phyloP scores from a whole-genome alignment of 2,113 vertebrate genomes.

The Pelusios castaneus region DNA sequence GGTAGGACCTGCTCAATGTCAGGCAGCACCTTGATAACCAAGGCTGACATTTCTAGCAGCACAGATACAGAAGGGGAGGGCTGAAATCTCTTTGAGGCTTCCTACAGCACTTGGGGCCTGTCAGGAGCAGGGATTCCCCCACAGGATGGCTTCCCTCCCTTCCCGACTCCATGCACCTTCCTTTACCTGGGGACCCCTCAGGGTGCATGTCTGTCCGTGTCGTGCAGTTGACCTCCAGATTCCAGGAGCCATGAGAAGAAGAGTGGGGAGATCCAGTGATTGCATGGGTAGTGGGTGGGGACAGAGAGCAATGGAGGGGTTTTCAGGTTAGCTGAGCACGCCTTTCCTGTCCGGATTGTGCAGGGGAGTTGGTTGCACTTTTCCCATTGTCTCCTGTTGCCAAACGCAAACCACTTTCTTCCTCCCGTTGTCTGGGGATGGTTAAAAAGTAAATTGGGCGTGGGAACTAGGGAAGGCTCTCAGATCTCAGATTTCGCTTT shows the following conservation, averaged over 20 bases:
- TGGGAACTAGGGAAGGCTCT: too few species aligned
- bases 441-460: not conserved
- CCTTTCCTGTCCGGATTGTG: not conserved
- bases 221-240: not conserved
- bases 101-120: not conserved
- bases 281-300: not conserved
- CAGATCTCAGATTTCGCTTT: not conserved
- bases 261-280: not conserved
- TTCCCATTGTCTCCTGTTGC: not conserved
- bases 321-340: not conserved
- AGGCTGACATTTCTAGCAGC: not conserved
- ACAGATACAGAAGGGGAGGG: not conserved
- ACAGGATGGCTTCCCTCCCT: not conserved
- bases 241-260: not conserved
- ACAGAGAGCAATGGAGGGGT: not conserved
- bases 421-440: not conserved
- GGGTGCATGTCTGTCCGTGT: not conserved
- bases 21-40: not conserved
- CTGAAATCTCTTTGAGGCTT: not conserved
- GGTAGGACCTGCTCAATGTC: not conserved
- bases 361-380: not conserved
- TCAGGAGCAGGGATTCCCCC: not conserved
- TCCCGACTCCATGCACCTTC: not conserved
- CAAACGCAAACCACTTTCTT: not conserved
- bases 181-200: not conserved